Evolutionary conservation across 1,140 invertebrate species (phyloP), one percentile per base, ranked within the genome.

Genomic region (Lepidurus couesii): DNA sequence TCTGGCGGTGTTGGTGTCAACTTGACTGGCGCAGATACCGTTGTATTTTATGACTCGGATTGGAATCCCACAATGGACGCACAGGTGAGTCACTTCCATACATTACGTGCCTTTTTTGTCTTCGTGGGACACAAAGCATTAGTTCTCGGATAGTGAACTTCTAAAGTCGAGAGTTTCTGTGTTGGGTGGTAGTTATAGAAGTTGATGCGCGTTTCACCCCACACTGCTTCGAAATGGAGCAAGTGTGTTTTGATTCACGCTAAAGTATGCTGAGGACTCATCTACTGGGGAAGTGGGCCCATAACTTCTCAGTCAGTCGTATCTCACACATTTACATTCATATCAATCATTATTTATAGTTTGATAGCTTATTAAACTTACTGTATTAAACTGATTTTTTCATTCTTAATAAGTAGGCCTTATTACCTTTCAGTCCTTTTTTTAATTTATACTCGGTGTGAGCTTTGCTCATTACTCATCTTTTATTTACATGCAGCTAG

Each of bases 11-110:
- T 99, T 75, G 98, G 98, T 79, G 93, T 99, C 16, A 99, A 99
- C 89, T 88, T 99, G 77, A 99, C 97, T 10, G 98, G 98, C 77
- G 98, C 98, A 44, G 98, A 99, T 87, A 98, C 97, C 81, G 98
- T 99, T 73, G 94, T 99, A 84, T 99, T 99, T 87, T 99, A 99
- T 86, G 98, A 99, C 87, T 98, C 95, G 80, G 98, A 99, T 87
- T 99, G 98, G 98, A 99, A 99, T 90, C 97, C 98, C 73, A 99
- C 97, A 0, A 99, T 99, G 97, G 97, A 99, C 89, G 97, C 97
- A 74, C 98, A 89, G 82, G 81, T 82, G 76, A 21, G n/a, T 65
- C 8, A 1, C n/a, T 65, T 21, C 0, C 21, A 1, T 65, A 1
- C 6, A 21, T 47, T 47, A 7, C 9, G 53, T n/a, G n/a, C 16